Evolutionary conservation across 2,888 invertebrate genomes (phyloP).

Genomic region (Stenichneumon culpator): DNA sequence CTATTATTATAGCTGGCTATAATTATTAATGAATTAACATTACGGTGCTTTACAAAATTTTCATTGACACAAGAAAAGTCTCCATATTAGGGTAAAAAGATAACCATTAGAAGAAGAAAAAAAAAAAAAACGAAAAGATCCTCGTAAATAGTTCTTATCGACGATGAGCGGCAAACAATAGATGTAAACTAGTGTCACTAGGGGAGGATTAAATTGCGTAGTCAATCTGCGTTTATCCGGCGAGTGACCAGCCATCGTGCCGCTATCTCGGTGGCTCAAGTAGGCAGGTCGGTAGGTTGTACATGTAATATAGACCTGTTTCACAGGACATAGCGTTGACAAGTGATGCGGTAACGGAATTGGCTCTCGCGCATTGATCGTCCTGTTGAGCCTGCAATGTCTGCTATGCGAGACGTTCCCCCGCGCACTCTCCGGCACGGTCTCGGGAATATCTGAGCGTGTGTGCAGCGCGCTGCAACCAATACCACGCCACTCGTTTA

Average conservation of each 20-base stretch:
- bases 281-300: conserved; percentile 37
- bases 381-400: conserved; percentile 39
- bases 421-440: neutral
- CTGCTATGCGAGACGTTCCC: conserved; percentile 29
- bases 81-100: no score
- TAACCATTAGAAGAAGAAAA: no score
- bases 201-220: conserved; percentile 16
- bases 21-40: no score
- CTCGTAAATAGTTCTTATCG: neutral
- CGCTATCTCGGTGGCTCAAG: conserved; percentile 29
- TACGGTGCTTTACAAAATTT: no score
- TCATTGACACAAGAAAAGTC: no score
- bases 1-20: no score
- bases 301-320: conserved; percentile 78
- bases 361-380: conserved; percentile 70
- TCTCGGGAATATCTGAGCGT: neutral
- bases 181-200: conserved; percentile 12
- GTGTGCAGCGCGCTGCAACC: neutral
- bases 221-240: conserved; percentile 31
- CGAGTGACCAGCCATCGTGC: conserved; percentile 46
- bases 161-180: conserved; percentile 47
- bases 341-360: conserved; percentile 81
- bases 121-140: no score
- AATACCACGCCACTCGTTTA: conserved; percentile 23
- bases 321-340: conserved; percentile 78